These are phyloP conservation scores for Agelas oroides DNA, from an alignment of 37 sponge, comb jelly and placozoan genomes.

Conservation along the genomic window DNA sequence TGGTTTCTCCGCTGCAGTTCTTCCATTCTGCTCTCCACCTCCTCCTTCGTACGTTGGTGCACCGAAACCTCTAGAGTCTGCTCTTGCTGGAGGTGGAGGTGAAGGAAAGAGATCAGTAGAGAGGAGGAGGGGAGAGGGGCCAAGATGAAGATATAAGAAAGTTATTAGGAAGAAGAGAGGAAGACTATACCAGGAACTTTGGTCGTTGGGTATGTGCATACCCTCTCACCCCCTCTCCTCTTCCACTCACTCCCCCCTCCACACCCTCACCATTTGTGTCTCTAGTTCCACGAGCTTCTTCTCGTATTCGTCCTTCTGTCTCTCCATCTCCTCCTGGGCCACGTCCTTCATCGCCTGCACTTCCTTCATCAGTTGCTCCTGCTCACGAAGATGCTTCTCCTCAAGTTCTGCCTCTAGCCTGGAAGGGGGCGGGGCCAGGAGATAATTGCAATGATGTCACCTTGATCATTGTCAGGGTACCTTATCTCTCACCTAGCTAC, in stretches of 20 bases:
- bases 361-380: conserved; percentile 73
- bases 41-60: conserved; percentile 17
- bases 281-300: conserved; percentile 24
- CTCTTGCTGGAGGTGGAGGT: conserved; percentile 17
- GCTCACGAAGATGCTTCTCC: conserved; percentile 66
- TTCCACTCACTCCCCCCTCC: too few relatives aligned
- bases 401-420: conserved; percentile 85
- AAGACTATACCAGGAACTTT: neutral
- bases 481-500: conserved; percentile 68
- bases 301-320: conserved; percentile 40
- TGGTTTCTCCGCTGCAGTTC: conserved; percentile 62
- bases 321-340: conserved; percentile 45
- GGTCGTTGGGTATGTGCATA: neutral
- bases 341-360: conserved; percentile 58
- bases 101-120: too few relatives aligned
- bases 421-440: neutral
- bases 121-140: neutral
- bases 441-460: too few relatives aligned
- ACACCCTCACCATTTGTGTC: conserved; percentile 41
- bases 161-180: too few relatives aligned
- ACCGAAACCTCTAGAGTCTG: conserved; percentile 11
- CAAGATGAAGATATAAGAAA: neutral
- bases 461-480: too few relatives aligned
- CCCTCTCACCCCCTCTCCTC: too few relatives aligned
- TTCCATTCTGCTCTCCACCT: conserved; percentile 39